These are phyloP conservation scores for Phoenicopterus ruber DNA, from an alignment of 2,113 vertebrate genomes.

Conservation along the genomic window DNA sequence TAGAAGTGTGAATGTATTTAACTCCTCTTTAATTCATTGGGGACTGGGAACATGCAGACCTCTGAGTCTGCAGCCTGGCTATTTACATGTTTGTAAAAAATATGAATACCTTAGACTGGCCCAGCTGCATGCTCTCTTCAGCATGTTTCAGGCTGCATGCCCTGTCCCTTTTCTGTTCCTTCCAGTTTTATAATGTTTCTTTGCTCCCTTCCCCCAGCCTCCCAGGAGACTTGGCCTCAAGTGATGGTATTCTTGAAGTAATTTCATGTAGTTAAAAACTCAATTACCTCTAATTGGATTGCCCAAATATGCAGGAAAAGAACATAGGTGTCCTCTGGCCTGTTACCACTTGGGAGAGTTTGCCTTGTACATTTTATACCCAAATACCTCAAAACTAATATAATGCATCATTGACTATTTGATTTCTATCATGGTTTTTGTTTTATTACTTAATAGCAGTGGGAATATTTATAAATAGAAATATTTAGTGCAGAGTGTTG, in stretches of 20 bases:
- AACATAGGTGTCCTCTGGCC: not conserved
- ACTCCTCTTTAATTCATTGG: not conserved
- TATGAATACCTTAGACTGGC: not conserved
- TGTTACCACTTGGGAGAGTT: not conserved
- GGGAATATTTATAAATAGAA: not conserved
- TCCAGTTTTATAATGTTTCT: not conserved
- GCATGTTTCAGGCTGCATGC: not conserved
- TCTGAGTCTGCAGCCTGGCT: not conserved
- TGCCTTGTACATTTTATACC: not conserved
- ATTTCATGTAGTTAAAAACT: conserved; percentile 27
- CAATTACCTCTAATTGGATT: not conserved
- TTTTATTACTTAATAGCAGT: not conserved
- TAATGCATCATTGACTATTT: not conserved
- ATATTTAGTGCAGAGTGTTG: not conserved
- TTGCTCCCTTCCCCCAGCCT: not conserved
- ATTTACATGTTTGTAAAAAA: not conserved
- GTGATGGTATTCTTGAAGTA: not conserved
- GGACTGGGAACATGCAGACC: not conserved
- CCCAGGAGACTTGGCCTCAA: not conserved
- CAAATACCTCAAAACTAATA: not conserved
- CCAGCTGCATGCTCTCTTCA: not conserved
- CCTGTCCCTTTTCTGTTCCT: not conserved
- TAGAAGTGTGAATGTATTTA: not conserved
- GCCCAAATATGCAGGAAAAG: not conserved
- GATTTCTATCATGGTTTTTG: not conserved